These are phyloP conservation scores for Macropus fuliginosus DNA, from an alignment of 2,797 vertebrate species.

Conservation along the genomic window DNA sequence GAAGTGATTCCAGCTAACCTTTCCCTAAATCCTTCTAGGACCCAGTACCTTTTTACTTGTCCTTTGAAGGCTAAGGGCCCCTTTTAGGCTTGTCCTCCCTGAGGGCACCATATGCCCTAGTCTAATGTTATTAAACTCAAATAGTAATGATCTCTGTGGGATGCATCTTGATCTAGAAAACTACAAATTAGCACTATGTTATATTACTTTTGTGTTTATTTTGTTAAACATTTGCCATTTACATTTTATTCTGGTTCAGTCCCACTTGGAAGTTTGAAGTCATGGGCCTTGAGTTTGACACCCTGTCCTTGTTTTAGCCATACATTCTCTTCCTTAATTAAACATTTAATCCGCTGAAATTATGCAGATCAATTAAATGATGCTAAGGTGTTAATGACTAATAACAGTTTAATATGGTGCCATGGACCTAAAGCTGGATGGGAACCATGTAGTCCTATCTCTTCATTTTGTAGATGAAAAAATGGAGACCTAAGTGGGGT, in stretches of 20 bases:
- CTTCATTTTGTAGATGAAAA: not conserved
- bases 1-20: too few relatives aligned
- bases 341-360: not conserved
- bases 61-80: too few relatives aligned
- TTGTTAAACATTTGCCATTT: too few relatives aligned
- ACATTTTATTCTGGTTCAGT: not conserved
- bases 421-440: not conserved
- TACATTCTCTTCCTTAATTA: not conserved
- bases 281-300: not conserved
- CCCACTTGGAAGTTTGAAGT: not conserved
- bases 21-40: too few relatives aligned
- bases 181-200: too few relatives aligned
- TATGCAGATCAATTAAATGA: not conserved
- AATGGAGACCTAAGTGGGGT: not conserved
- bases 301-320: not conserved
- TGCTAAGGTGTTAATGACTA: not conserved
- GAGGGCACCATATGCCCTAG: too few relatives aligned
- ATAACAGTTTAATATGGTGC: not conserved
- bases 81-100: too few relatives aligned
- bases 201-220: too few relatives aligned
- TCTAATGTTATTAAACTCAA: too few relatives aligned
- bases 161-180: too few relatives aligned
- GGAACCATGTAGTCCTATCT: not conserved
- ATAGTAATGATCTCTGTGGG: too few relatives aligned
- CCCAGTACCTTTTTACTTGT: too few relatives aligned